Base-by-base conservation (phyloP, 2,113 vertebrate species). In the Oryzias melastigma region DNA sequence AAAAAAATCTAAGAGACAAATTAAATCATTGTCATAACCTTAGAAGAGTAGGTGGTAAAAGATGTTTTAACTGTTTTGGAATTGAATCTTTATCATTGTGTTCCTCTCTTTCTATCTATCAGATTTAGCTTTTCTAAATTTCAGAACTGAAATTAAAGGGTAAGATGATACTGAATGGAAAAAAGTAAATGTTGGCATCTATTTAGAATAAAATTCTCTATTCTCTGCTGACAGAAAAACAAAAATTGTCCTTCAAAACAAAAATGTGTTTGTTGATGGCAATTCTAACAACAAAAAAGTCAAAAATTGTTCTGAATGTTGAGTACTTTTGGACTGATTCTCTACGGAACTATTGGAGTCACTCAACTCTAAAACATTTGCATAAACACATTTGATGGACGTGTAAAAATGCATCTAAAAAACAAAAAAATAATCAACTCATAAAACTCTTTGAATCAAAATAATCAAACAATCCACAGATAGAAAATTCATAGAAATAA, bases 301-400 rank as follows among this genome's bases (percentile, higher is more conserved):
- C 15, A 77, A 70, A 58, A 35, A 59, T 29, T 44, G 62, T 53
- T 52, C 42, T 56, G 60, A 49, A 42, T 55, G 52, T 58, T 61
- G 41, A 49, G 51, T 66, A 65, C 58, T 52, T 78, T 68, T 19
- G 50, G 45, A 67, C 50, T 58, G 48, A 71, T 50, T 74, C 70
- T 76, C 35, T 75, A 56, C 54, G 62, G 27, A 35, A 67, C 62
- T 59, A 48, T 61, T 44, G 69, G n/a, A 57, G 47, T 47, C 41
- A 3, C 29, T 61, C 54, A 43, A 40, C 52, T 64, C 51, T 67
- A n/a, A 60, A 45, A 63, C 16, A 10, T 29, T 42, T 35, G 52
- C 43, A 8, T 40, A 24, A 60, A 74, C 55, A 42, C 27, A 50
- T 67, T 76, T 79, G 55, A 54, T 57, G 41, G 5, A 10, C 62